Conservation (phyloP, 2,113 vertebrate genomes). For the Lepus europaeus region DNA sequence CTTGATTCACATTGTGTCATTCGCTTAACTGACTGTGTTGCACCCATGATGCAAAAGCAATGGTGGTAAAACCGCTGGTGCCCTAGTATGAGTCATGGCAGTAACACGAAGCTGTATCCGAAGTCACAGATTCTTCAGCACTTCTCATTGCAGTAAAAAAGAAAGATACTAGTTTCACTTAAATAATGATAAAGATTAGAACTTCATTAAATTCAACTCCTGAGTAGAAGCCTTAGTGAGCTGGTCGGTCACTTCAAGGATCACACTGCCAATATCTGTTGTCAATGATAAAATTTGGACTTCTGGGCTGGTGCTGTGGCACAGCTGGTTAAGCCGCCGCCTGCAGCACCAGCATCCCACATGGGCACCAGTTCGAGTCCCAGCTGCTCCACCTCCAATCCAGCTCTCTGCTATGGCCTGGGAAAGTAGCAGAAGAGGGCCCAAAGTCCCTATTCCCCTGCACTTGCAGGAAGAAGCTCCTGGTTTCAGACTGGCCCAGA, state of each 20-base stretch:
- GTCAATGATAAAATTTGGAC: not conserved
- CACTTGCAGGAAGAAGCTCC: too few relatives aligned
- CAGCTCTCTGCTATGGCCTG: too few relatives aligned
- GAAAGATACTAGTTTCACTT: constrained; percentile 4
- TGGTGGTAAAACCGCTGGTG: not conserved
- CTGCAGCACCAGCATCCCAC: too few relatives aligned
- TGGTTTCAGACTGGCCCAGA: too few relatives aligned
- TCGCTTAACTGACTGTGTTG: not conserved
- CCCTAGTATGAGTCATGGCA: not conserved
- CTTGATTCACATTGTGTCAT: not conserved
- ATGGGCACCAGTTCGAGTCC: too few relatives aligned
- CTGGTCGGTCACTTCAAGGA: not conserved
- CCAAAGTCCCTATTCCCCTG: too few relatives aligned
- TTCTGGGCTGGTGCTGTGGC: not conserved
- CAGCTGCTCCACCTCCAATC: too few relatives aligned
- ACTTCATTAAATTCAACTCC: not conserved
- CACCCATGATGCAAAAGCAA: constrained; percentile 7
- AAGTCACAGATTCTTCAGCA: not conserved
- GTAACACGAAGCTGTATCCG: not conserved
- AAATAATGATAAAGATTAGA: constrained; percentile 1
- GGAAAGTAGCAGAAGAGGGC: too few relatives aligned
- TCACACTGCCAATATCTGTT: not conserved
- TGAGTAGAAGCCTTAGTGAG: not conserved
- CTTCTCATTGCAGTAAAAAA: not conserved
- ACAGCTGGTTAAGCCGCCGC: too few relatives aligned